Percentiles rank a stretch among this genome's conserved stretches.
Conservation (phyloP, 2,797 vertebrate species). For the Etheostoma nigrum region DNA sequence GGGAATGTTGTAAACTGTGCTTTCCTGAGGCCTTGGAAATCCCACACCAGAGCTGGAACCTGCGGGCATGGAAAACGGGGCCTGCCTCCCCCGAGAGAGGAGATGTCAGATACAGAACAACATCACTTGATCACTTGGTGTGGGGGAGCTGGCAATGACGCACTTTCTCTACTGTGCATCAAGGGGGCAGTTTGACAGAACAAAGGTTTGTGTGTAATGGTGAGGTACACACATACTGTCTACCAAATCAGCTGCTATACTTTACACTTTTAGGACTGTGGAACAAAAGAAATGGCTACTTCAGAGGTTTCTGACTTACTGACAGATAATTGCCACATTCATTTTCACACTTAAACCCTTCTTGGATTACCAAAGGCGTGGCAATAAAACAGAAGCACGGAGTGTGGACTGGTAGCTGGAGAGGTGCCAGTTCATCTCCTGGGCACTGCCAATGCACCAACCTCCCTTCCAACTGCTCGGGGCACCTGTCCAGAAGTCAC, state of each 20-base stretch:
- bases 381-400: too few relatives aligned
- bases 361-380: background rate
- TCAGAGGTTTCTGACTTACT: background rate
- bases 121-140: conserved; percentile 51
- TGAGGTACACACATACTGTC: background rate
- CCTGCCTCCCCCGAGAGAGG: conserved; percentile 63
- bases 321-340: background rate
- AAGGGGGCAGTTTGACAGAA: background rate
- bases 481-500: too few relatives aligned
- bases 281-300: background rate
- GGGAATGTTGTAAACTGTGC: conserved; percentile 85
- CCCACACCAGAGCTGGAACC: conserved; percentile 83
- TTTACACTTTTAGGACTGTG: background rate
- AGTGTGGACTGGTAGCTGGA: too few relatives aligned
- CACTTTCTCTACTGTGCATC: conserved; percentile 39
- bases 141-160: conserved; percentile 47
- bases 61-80: conserved; percentile 80
- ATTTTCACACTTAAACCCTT: background rate
- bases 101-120: conserved; percentile 56
- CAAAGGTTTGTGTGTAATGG: background rate
- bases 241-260: background rate
- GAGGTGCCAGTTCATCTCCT: too few relatives aligned
- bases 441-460: too few relatives aligned
- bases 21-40: conserved; percentile 86
- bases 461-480: too few relatives aligned